These are phyloP conservation scores for Lepidocolaptes lacrymiger DNA, from an alignment of 2,797 vertebrate genomes.

Conservation along the genomic window DNA sequence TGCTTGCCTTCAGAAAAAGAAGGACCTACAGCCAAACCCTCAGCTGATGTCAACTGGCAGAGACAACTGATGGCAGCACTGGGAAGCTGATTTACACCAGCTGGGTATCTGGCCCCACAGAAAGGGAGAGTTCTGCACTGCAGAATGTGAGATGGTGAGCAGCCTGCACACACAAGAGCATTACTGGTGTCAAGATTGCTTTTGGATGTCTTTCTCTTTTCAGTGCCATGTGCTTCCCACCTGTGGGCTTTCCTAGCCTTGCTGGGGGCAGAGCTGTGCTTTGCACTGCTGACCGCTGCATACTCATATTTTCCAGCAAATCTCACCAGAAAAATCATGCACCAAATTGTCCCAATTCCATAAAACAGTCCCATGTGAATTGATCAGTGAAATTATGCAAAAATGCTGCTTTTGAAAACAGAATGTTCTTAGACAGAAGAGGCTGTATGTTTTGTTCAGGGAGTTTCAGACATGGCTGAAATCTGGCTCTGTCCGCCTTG, in stretches of 20 bases:
- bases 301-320: not conserved
- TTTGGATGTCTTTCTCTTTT: not conserved
- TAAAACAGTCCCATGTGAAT: not conserved
- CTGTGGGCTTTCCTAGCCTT: not conserved
- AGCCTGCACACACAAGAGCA: rapidly evolving
- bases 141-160: not conserved
- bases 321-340: not conserved
- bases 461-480: not conserved
- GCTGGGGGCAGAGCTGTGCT: not conserved
- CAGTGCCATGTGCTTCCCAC: rapidly evolving
- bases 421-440: not conserved
- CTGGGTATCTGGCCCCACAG: not conserved
- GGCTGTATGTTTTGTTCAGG: not conserved
- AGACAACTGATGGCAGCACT: rapidly evolving
- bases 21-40: not conserved
- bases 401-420: not conserved
- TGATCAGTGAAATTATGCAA: not conserved
- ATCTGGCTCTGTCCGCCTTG: not conserved
- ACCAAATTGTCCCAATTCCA: not conserved
- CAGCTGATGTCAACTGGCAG: not conserved
- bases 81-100: not conserved
- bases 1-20: not conserved
- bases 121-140: not conserved
- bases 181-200: not conserved
- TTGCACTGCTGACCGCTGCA: not conserved